A percentile compares a stretch with the other conserved stretches of the same genome.
Evolutionary conservation across 2,888 invertebrate genomes (phyloP).

Genomic region (Ormyrus labotus): DNA sequence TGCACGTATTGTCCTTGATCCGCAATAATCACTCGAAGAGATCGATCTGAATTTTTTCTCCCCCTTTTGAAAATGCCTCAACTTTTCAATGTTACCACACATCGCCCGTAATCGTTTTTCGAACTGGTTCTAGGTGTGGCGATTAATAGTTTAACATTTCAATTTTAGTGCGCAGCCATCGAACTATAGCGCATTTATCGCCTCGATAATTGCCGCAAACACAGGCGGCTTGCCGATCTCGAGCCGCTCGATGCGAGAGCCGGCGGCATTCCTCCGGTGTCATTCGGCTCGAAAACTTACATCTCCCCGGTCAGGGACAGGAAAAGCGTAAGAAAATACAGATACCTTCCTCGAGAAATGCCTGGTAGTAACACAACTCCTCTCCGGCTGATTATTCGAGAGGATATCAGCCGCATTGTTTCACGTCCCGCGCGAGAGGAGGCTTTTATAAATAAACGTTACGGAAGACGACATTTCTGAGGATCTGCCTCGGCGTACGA

Average conservation of each 20-base stretch:
- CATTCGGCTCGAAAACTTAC: no score
- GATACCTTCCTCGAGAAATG: conserved; percentile 2
- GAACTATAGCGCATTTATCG: conserved; percentile 23
- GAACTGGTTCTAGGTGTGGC: conserved; percentile 45
- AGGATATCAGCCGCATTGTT: conserved; percentile 43
- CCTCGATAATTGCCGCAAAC: conserved; percentile 13
- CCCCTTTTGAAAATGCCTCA: background rate
- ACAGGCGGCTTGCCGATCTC: no score
- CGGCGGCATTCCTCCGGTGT: no score
- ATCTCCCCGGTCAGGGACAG: background rate
- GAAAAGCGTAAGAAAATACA: background rate
- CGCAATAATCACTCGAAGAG: background rate
- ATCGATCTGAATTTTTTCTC: background rate
- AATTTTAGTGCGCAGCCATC: conserved; percentile 34
- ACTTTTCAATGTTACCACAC: conserved; percentile 24
- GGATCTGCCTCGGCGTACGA: background rate
- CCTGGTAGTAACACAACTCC: background rate
- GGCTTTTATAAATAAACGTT: conserved; percentile 42
- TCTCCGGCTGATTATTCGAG: background rate
- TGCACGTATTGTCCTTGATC: no score
- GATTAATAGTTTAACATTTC: conserved; percentile 44
- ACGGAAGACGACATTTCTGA: conserved; percentile 17
- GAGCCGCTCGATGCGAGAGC: no score
- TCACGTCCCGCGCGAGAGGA: conserved; percentile 29
- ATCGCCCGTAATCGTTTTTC: conserved; percentile 5